Evolutionary conservation across 2,888 invertebrate genomes (phyloP), one percentile per base, ranked within the genome.

Genomic region (Blastobasis lacticolella): DNA sequence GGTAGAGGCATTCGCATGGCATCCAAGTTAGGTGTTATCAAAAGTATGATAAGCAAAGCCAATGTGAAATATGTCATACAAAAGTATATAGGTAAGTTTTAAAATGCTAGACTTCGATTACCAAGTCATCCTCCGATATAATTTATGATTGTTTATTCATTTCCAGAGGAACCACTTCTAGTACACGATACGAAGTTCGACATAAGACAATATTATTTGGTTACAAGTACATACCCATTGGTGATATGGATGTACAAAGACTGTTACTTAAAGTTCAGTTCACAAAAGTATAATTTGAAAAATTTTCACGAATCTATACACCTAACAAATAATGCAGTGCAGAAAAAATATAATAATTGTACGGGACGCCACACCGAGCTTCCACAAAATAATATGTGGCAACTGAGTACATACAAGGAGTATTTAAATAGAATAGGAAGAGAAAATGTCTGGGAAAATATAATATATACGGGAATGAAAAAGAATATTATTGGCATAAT

Each of bases 141-240:
- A 4, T 8, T 40, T 40, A 40, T 40, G 40, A 40, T 40, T 40
- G 41, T 42, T 42, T 42, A 42, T 42, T 43, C 52, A 45, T 56
- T 88, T 85, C 37, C 81, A 94, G 95, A 95, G 81, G 91, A 93
- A 46, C 97, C 97, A 0, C 75, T 96, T 46, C 78, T 97, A 46
- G 92, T 97, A 44, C 90, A 95, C 73, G 92, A 93, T 55, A 96
- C 95, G 0, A 97, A 97, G 84, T 97, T 97, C 73, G 97, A 97
- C 70, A 95, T 97, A 57, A 90, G 97, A 6, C 95, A 96, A 78
- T 97, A 96, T 91, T 96, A 96, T 77, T 79, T 97, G 49, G 93
- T 96, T 0, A 95, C 94, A 44, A 93, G 92, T 61, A 92, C 93
- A 61, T 91, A 90, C 60, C 94, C 94, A 0, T 84, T 97, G 49